Base-by-base conservation (phyloP, 2,797 vertebrate species). In the Halcyon leucocephala region DNA sequence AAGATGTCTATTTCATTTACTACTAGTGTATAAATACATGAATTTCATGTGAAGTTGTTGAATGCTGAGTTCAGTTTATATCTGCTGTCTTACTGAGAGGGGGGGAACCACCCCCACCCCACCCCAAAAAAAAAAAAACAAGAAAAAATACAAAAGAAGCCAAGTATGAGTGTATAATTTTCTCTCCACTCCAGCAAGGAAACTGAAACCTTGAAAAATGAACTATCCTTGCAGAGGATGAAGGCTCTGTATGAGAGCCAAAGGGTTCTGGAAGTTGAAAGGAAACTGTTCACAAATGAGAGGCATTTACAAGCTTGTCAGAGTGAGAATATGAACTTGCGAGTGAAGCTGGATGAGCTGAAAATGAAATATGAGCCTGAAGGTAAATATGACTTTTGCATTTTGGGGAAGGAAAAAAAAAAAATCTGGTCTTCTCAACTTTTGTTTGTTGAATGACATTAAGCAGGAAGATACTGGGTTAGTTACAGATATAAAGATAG, bases 201-300 rank as follows among this genome's bases (percentile, higher is more conserved):
- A 93, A 98, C 95, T 6, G 99, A 99, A 96, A 97, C 98, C 44
- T 94, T 98, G 44, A 98, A 98, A 93, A 98, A 99, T 19, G 99
- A 99, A 88, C 97, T 99, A 8, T 99, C 99, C 42, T 97, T 99
- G 76, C 99, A 99, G 95, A 98, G 99, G 92, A 99, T 99, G 99
- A 99, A 99, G 94, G 98, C 99, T 64, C 96, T 99, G 71, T 98
- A 99, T 57, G 99, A 99, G 97, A 99, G 99, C 96, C 99, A 99
- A 42, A 98, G 99, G 92, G 98, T 99, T 69, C 97, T 99, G 92
- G 99, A 99, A 90, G 97, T 99, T 96, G 99, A 99, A 95, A 98
- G 99, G 96, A 99, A 99, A 79, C 98, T 99, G 37, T 99, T 99
- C 96, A 94, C 97, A 14, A 98, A 97, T 28, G 99, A 99, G 88